Evolutionary conservation across 2,113 vertebrate species (phyloP), one percentile per base, ranked within the genome.

Genomic region (Elgaria multicarinata): DNA sequence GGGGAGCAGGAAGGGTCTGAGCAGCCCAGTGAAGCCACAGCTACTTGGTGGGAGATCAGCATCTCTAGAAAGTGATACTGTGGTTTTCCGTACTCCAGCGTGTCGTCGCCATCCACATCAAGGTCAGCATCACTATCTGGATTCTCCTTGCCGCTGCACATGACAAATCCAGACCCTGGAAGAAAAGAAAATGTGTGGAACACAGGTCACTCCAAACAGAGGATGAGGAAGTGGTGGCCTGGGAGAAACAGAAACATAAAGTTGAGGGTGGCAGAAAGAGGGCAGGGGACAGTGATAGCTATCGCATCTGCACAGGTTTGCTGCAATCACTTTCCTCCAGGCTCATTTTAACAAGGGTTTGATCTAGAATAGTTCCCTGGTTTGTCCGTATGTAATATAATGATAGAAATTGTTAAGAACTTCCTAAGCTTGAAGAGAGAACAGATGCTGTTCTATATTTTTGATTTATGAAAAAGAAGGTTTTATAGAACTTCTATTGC

Each of bases 41-140:
- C 39, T 72, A 28, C n/a, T 78, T 4, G n/a, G 33, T 80, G 72
- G 90, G 6, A 50, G 2, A 55, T 86, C 87, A 91, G 53, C 90
- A 92, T 88, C 90, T 93, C 93, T 95, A 90, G 93, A 94, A 97
- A 96, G 98, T 96, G 99, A 99, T 99, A 99, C 98, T 99, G 99
- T 92, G 99, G 98, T 96, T 99, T 99, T 93, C 99, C 99, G 1
- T 99, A 99, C 93, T 99, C 99, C 94, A 99, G 95, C 71, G 99
- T 99, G 98, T 99, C 99, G 0, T 99, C 99, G 67, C 99, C 99
- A 89, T 99, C 99, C 93, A 99, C 99, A 79, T 99, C 99, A 66
- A 99, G 97, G 97, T 99, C 99, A 0, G 98, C 99, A 0, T 99
- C 99, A 1, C 99, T 99, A 97, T 99, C 99, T 0, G 98, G 98